These are phyloP conservation scores for Excalfactoria chinensis DNA, from an alignment of 2,113 vertebrate species.

Conservation along the genomic window DNA sequence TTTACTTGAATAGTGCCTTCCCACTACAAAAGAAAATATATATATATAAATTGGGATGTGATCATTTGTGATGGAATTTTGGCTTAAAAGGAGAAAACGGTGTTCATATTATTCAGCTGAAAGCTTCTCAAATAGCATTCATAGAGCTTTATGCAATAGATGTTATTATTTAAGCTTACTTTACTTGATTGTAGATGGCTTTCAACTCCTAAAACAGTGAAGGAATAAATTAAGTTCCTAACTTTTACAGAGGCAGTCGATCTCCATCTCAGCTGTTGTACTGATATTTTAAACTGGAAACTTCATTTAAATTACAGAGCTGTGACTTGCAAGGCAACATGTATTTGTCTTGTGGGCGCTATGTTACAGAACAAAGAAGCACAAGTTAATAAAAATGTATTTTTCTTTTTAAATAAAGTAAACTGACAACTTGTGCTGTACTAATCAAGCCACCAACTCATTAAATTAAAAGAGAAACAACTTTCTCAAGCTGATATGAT, in stretches of 20 bases:
- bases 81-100: neutral
- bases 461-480: slow-evolving; percentile 15
- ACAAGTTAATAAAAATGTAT: neutral
- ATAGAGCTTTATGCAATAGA: neutral
- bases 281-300: neutral
- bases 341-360: neutral
- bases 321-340: neutral
- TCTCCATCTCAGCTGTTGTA: neutral
- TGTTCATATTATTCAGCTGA: neutral
- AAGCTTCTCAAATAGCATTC: neutral
- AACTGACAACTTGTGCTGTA: neutral
- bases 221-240: neutral
- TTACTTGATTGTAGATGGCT: neutral
- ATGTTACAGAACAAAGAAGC: neutral
- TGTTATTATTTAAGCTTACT: neutral
- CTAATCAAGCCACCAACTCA: neutral
- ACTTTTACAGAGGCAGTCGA: neutral
- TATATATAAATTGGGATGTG: neutral
- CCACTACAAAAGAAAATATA: neutral
- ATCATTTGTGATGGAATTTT: neutral
- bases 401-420: neutral
- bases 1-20: neutral
- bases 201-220: neutral
- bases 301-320: neutral
- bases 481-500: neutral